Evolutionary conservation across 2,797 vertebrate genomes (phyloP), one percentile per base, ranked within the genome.

Genomic region (Hafferia zeledoni): DNA sequence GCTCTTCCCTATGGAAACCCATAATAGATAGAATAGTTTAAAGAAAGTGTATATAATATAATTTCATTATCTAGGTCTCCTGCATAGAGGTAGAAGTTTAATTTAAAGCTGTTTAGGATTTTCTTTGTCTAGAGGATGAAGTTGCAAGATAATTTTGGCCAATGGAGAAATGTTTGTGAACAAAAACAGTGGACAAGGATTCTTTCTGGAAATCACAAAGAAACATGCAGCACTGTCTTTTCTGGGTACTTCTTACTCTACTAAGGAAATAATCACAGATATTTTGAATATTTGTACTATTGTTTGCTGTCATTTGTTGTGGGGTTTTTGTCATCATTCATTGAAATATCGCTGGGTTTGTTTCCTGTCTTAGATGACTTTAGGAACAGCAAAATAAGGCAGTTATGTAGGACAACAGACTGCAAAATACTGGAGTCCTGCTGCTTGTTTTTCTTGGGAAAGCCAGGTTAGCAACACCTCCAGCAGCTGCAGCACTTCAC

Each of bases 391-490:
- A 43, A 88, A 68, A 83, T 18, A 46, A 39, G 37, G 4, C 10
- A 75, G 18, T 30, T 74, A 31, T 13, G 17, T 25, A 64, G 80
- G 44, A 56, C 41, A 74, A 46, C 31, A 53, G 52, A 52, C 24
- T 35, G 30, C 25, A 81, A 88, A 90, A 78, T 81, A n/a, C 50
- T 30, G 28, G 37, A 24, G 37, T 31, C 20, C 30, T 2, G 1
- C 41, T 81, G 25, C 49, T 81, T 83, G 14, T 27, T 86, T 89
- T 87, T 37, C 37, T 77, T 91, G 41, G 57, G 80, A 77, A 92
- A 83, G 27, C 14, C 19, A 7, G n/a, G 35, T 70, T 47, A 85
- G 52, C 47, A 88, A 22, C 57, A 90, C 25, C 46, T 88, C 43
- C 74, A 93, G 49, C 61, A 87, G 47, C 56, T 81, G 56, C 31